Evolutionary conservation across 2,113 vertebrate genomes (phyloP).

Genomic region (Delphinapterus leucas): DNA sequence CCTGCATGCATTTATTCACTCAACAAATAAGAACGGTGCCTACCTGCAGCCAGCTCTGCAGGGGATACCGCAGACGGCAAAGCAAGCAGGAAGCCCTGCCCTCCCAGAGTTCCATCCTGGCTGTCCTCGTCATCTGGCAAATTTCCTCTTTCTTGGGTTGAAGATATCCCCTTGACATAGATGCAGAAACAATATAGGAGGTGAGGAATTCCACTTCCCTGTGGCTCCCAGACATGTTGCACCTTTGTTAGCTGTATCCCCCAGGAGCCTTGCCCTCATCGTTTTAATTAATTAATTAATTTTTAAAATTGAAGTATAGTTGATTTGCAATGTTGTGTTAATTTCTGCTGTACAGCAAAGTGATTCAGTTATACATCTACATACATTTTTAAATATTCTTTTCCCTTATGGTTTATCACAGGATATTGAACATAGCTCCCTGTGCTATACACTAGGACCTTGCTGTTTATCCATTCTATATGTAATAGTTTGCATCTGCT

Average conservation of each 20-base stretch:
- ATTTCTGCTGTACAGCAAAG: not conserved
- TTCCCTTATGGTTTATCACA: not conserved
- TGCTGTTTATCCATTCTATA: not conserved
- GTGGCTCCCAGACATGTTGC: accelerated
- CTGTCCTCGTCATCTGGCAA: no score
- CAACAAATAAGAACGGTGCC: not conserved
- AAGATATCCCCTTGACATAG: not conserved
- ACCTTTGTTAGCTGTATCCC: not conserved
- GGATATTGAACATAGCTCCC: not conserved
- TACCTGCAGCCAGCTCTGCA: no score
- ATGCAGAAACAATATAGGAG: accelerated
- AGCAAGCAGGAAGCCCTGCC: not conserved
- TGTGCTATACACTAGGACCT: not conserved
- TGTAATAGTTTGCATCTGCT: not conserved
- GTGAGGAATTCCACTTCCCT: not conserved
- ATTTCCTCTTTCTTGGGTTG: not conserved
- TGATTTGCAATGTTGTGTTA: not conserved
- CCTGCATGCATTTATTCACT: no score
- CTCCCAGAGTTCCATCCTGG: not conserved
- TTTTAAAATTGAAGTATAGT: not conserved
- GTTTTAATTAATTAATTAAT: not conserved
- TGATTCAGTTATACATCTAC: not conserved
- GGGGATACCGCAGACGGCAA: not conserved
- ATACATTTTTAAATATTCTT: not conserved
- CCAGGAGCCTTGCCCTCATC: not conserved